Conservation (phyloP, 53 echinoderm and acorn worm genomes). For the Arbacia lixula region DNA sequence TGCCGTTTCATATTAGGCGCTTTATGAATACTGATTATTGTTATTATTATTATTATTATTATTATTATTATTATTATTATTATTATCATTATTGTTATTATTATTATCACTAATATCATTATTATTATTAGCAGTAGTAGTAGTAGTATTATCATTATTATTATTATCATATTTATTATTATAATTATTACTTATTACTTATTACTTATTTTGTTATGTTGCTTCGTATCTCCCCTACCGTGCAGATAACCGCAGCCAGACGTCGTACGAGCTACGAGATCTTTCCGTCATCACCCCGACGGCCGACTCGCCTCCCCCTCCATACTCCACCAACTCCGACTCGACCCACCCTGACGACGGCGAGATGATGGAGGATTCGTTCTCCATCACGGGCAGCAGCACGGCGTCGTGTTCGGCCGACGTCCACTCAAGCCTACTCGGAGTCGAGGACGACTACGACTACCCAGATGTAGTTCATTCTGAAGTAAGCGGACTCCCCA, state of each 20-base stretch:
- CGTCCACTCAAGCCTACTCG: background rate
- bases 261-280: conserved; percentile 15
- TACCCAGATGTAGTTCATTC: background rate
- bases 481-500: background rate
- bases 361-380: conserved; percentile 9
- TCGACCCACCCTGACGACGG: background rate
- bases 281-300: conserved; percentile 6
- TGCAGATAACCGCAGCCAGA: background rate
- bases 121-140: too few species aligned
- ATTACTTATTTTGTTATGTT: too few species aligned
- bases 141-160: too few species aligned
- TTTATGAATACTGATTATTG: too few species aligned
- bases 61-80: too few species aligned
- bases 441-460: conserved; percentile 30
- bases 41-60: too few species aligned
- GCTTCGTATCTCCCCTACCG: too few species aligned
- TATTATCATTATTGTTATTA: too few species aligned
- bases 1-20: too few species aligned
- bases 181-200: too few species aligned
- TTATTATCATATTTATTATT: too few species aligned
- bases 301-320: conserved; percentile 30
- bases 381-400: background rate
- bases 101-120: too few species aligned
- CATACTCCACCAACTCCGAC: conserved; percentile 21
- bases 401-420: conserved; percentile 5